A percentile compares a stretch with the other conserved stretches of the same genome.
Evolutionary conservation across 2,113 vertebrate genomes (phyloP).

Genomic region (Chamaetylas fuelleborni): DNA sequence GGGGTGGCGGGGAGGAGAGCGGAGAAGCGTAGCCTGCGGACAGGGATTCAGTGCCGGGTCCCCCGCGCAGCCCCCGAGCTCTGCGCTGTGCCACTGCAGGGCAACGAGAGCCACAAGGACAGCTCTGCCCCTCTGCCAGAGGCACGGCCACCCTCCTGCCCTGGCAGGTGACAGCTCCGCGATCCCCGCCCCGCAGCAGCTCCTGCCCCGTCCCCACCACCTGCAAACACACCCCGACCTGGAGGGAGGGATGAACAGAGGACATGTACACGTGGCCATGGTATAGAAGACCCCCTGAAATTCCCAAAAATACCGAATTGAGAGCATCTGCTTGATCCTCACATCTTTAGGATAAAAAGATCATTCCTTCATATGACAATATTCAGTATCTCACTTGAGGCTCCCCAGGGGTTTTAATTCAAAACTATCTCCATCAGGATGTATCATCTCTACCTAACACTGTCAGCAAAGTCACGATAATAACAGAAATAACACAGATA

Average conservation of each 20-base stretch:
- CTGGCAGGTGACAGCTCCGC: fast-evolving
- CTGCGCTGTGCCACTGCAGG: fast-evolving
- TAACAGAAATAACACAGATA: not conserved
- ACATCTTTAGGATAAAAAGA: not conserved
- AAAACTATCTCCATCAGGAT: not conserved
- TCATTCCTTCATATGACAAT: not conserved
- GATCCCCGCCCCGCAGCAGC: too few relatives aligned
- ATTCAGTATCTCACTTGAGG: not conserved
- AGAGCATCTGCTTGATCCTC: not conserved
- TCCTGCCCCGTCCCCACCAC: fast-evolving
- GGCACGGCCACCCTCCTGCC: not conserved
- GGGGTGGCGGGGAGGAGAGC: not conserved
- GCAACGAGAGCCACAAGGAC: too few relatives aligned
- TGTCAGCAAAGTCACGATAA: not conserved
- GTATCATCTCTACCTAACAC: not conserved
- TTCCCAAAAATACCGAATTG: fast-evolving
- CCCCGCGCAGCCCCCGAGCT: too few relatives aligned
- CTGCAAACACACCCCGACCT: fast-evolving
- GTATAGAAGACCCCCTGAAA: not conserved
- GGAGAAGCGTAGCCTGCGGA: constrained; percentile 42
- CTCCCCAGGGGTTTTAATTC: not conserved
- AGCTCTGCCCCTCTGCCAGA: fast-evolving
- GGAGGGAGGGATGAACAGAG: not conserved
- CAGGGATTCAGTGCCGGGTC: not conserved
- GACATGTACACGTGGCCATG: fast-evolving